Percentiles rank a stretch among this genome's conserved stretches.
Conservation (phyloP, 1,140 invertebrate genomes). For the Drosophila burlai region DNA sequence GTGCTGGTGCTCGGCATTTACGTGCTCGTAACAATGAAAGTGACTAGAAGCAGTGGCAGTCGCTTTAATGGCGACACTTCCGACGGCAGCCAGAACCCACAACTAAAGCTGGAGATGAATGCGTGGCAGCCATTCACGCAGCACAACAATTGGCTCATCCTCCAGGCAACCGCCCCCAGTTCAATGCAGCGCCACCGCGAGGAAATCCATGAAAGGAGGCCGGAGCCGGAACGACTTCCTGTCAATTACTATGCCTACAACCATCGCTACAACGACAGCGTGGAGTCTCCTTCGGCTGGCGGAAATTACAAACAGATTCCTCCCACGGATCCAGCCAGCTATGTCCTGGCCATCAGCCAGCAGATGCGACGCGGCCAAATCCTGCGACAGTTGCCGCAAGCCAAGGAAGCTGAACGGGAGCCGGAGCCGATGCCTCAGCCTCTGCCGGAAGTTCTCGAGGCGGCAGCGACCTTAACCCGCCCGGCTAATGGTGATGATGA, state of each 20-base stretch:
- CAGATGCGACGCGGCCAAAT: slow-evolving; percentile 53
- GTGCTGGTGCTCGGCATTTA: slow-evolving; percentile 52
- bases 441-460: slow-evolving; percentile 50
- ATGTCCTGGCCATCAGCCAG: slow-evolving; percentile 71
- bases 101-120: slow-evolving; percentile 62
- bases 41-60: slow-evolving; percentile 27
- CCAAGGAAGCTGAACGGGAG: slow-evolving; percentile 31
- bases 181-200: slow-evolving; percentile 36
- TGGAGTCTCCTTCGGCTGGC: slow-evolving; percentile 16
- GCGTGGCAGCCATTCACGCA: slow-evolving; percentile 69
- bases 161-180: slow-evolving; percentile 72
- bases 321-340: slow-evolving; percentile 55
- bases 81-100: slow-evolving; percentile 46
- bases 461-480: slow-evolving; percentile 33
- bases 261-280: slow-evolving; percentile 67
- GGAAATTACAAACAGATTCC: slow-evolving; percentile 80
- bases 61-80: slow-evolving; percentile 69
- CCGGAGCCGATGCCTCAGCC: slow-evolving; percentile 39
- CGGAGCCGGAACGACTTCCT: slow-evolving; percentile 57
- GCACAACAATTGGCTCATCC: slow-evolving; percentile 78
- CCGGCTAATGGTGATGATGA: slow-evolving; percentile 35
- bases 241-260: slow-evolving; percentile 80
- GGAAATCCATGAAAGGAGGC: slow-evolving; percentile 19
- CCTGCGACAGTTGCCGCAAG: slow-evolving; percentile 46
- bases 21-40: slow-evolving; percentile 43